These are phyloP conservation scores for Scelioninae gen. 1 DNA, from an alignment of 2,888 invertebrate species.

Conservation along the genomic window DNA sequence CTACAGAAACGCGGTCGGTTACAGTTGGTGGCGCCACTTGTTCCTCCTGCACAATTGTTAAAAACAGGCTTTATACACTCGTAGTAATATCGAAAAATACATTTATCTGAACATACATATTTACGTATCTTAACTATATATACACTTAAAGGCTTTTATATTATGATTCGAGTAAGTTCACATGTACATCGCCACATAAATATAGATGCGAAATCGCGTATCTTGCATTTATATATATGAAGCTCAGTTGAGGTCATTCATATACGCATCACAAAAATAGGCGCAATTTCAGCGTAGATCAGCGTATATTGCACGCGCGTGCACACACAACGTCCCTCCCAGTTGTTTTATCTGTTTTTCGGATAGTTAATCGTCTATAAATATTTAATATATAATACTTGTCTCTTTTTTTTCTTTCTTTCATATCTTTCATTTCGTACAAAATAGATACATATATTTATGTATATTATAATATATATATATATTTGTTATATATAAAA, in stretches of 20 bases:
- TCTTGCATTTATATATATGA: constrained; percentile 57
- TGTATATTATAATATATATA: constrained; percentile 18
- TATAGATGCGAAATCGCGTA: constrained; percentile 59
- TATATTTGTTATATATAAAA: constrained; percentile 1
- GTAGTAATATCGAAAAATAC: constrained; percentile 78
- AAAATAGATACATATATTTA: constrained; percentile 39
- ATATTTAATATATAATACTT: constrained; percentile 59
- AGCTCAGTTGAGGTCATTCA: constrained; percentile 62
- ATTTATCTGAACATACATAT: constrained; percentile 76
- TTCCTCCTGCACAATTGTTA: constrained; percentile 14
- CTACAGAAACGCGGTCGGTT: constrained; percentile 39
- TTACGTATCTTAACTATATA: constrained; percentile 73
- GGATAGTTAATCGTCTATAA: constrained; percentile 20
- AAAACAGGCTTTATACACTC: constrained; percentile 64
- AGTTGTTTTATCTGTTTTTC: constrained; percentile 16
- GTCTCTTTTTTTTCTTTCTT: constrained; percentile 40
- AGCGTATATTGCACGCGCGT: constrained; percentile 41
- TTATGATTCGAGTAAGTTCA: constrained; percentile 62
- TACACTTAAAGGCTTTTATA: constrained; percentile 75
- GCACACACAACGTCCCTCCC: constrained; percentile 51
- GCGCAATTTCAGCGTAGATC: constrained; percentile 59
- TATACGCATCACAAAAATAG: constrained; percentile 69
- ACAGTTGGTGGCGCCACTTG: constrained; percentile 3
- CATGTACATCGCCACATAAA: constrained; percentile 50
- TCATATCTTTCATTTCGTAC: constrained; percentile 12